phyloP scores from a whole-genome alignment of 1,140 invertebrate genomes.

The Aphaenogaster rudis region DNA sequence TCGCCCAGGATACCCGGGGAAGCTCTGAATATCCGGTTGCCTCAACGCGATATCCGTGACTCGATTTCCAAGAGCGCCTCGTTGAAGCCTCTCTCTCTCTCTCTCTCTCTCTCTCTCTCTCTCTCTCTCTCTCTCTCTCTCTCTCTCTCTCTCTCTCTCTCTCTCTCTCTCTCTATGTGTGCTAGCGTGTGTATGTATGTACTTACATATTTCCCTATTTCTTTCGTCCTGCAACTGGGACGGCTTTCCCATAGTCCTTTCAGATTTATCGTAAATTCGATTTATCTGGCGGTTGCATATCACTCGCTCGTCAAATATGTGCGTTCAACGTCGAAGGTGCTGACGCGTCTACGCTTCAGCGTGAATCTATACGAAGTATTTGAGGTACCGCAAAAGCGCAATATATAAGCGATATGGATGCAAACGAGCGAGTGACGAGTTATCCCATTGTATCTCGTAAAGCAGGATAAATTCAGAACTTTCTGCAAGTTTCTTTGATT shows the following conservation, averaged over 20 bases:
- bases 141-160: slow-evolving; percentile 5
- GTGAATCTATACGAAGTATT: slow-evolving; percentile 40
- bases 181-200: not conserved
- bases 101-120: not conserved
- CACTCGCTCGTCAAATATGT: slow-evolving; percentile 62
- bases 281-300: slow-evolving; percentile 63
- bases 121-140: not conserved
- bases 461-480: slow-evolving; percentile 67
- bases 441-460: slow-evolving; percentile 47
- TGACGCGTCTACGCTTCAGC: not conserved
- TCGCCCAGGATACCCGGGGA: slow-evolving; percentile 77
- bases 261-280: slow-evolving; percentile 64
- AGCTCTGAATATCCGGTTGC: slow-evolving; percentile 83
- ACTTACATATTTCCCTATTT: slow-evolving; percentile 59
- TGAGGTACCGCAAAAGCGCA: slow-evolving; percentile 25
- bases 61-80: slow-evolving; percentile 81
- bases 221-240: slow-evolving; percentile 44
- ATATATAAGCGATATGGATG: slow-evolving; percentile 50
- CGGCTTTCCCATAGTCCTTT: slow-evolving; percentile 27
- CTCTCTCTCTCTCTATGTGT: slow-evolving; percentile 3
- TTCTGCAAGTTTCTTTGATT: slow-evolving; percentile 64
- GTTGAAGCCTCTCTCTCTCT: slow-evolving; percentile 51
- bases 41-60: slow-evolving; percentile 84
- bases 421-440: slow-evolving; percentile 67
- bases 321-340: slow-evolving; percentile 41